Conservation (phyloP, 2,797 vertebrate genomes). For the Paramormyrops hopkinsi region DNA sequence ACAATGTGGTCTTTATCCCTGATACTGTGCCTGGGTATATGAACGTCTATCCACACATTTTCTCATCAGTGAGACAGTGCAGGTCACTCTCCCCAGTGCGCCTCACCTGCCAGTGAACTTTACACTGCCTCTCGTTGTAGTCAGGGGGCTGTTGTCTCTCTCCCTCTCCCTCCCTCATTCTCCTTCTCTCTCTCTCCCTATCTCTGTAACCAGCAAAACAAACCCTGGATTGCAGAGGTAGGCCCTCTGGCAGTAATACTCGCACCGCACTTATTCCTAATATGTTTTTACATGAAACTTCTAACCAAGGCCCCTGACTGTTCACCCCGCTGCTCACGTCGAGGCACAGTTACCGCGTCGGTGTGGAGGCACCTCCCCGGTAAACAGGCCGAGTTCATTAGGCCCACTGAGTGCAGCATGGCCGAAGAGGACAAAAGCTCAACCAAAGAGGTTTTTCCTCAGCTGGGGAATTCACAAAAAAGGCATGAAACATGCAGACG, state of each 20-base stretch:
- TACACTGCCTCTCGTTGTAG: slow-evolving; percentile 49
- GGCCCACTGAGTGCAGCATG: neutral
- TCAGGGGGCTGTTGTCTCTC: slow-evolving; percentile 25
- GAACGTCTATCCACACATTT: slow-evolving; percentile 46
- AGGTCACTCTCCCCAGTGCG: slow-evolving; percentile 54
- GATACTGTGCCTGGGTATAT: slow-evolving; percentile 41
- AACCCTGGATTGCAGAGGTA: slow-evolving; percentile 57
- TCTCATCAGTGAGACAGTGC: slow-evolving; percentile 47
- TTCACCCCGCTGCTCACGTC: slow-evolving; percentile 32
- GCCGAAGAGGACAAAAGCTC: neutral
- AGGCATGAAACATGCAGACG: neutral
- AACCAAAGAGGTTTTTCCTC: neutral
- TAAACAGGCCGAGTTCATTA: slow-evolving; percentile 21
- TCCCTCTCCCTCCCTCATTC: slow-evolving; percentile 7
- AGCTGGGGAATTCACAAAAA: neutral
- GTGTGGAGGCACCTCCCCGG: slow-evolving; percentile 22
- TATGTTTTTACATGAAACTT: slow-evolving; percentile 57
- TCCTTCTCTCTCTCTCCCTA: slow-evolving; percentile 19
- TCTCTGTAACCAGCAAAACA: slow-evolving; percentile 47
- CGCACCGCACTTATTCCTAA: slow-evolving; percentile 47
- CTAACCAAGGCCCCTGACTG: slow-evolving; percentile 43
- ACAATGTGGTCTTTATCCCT: slow-evolving; percentile 60
- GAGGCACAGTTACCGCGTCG: slow-evolving; percentile 25
- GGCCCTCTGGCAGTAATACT: slow-evolving; percentile 52
- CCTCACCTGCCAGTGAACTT: slow-evolving; percentile 65